A percentile compares a stretch with the other conserved stretches of the same genome.
Evolutionary conservation across 1,140 invertebrate species (phyloP).

Genomic region (Halyomorpha halys): DNA sequence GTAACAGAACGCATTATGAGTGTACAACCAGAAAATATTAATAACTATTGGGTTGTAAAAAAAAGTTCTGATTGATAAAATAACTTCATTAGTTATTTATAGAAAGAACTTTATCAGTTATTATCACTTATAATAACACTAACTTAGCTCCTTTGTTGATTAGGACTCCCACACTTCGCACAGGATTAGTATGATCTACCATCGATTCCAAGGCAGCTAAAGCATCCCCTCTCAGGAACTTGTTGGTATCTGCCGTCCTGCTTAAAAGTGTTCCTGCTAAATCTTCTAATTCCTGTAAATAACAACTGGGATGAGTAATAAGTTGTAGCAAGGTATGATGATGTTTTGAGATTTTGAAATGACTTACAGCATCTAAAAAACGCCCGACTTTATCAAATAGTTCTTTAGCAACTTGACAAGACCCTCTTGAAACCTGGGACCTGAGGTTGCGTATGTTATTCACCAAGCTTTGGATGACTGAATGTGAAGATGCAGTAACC

Average conservation of each 20-base stretch:
- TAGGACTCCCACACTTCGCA: slow-evolving; percentile 46
- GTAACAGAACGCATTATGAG: slow-evolving; percentile 29
- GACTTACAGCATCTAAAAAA: slow-evolving; percentile 60
- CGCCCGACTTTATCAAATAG: slow-evolving; percentile 60
- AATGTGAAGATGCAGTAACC: slow-evolving; percentile 46
- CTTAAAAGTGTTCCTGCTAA: slow-evolving; percentile 66
- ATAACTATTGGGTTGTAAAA: too few relatives aligned
- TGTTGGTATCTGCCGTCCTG: slow-evolving; percentile 83
- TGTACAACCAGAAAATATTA: too few relatives aligned
- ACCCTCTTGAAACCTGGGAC: slow-evolving; percentile 78
- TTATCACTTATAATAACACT: too few relatives aligned
- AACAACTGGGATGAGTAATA: slow-evolving; percentile 23
- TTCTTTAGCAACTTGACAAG: slow-evolving; percentile 66
- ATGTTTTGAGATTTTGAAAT: not conserved
- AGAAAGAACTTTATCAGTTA: too few relatives aligned
- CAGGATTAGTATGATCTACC: slow-evolving; percentile 54
- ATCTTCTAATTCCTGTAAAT: slow-evolving; percentile 69
- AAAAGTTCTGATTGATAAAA: too few relatives aligned
- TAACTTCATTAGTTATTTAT: too few relatives aligned
- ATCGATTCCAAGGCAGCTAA: slow-evolving; percentile 69
- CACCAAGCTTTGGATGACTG: slow-evolving; percentile 56
- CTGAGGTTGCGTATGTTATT: slow-evolving; percentile 75
- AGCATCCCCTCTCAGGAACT: slow-evolving; percentile 79
- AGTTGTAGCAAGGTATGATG: not conserved
- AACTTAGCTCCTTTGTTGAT: slow-evolving; percentile 52